phyloP scores from a whole-genome alignment of 2,797 vertebrate genomes.

The Peromyscus aztecus region DNA sequence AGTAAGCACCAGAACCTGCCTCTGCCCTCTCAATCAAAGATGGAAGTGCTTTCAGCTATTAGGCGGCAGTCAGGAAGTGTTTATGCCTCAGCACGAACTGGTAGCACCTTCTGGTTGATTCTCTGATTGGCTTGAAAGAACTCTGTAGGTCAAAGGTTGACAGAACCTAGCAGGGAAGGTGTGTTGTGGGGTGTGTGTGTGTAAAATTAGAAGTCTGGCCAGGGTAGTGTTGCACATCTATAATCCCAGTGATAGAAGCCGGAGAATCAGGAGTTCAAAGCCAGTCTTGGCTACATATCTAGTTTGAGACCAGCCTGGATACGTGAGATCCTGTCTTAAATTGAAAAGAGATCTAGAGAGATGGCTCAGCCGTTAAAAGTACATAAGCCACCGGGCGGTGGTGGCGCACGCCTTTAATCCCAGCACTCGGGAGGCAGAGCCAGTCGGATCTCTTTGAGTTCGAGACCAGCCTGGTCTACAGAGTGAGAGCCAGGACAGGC shows the following conservation, averaged over 20 bases:
- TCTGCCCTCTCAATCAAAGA: neutral
- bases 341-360: neutral
- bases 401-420: neutral
- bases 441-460: too few relatives aligned
- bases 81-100: neutral
- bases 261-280: neutral
- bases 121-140: constrained; percentile 26
- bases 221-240: neutral
- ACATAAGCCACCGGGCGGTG: neutral
- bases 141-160: neutral
- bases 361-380: neutral
- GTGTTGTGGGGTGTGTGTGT: neutral
- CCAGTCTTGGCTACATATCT: neutral
- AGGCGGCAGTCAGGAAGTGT: neutral
- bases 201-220: constrained; percentile 2
- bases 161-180: neutral
- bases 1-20: neutral
- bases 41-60: neutral
- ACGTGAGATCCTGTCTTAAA: constrained; percentile 6
- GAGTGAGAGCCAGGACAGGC: neutral
- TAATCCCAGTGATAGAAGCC: neutral
- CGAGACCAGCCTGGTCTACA: neutral
- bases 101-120: neutral
- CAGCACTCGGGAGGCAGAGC: too few relatives aligned
- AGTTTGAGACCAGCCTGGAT: neutral